Conservation (phyloP, 2,797 vertebrate genomes). For the Pyrocephalus nanus region DNA sequence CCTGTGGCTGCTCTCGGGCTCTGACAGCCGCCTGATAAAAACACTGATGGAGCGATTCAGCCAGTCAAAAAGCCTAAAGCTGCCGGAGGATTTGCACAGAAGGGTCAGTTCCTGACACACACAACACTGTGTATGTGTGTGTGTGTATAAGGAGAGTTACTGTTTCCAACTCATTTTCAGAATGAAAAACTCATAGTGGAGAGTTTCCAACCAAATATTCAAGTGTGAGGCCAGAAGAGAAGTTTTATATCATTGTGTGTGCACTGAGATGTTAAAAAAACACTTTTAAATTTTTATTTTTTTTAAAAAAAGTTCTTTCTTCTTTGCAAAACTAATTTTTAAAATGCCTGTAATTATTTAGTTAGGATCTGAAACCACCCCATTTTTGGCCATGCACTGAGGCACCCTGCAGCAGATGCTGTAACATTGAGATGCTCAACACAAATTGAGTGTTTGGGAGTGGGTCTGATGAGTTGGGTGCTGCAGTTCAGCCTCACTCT, state of each 20-base stretch:
- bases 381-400: neutral
- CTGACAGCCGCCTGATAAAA: constrained; percentile 75
- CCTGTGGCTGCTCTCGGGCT: constrained; percentile 86
- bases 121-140: accelerated
- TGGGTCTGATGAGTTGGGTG: neutral
- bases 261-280: accelerated
- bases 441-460: neutral
- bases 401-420: accelerated
- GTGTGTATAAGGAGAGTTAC: neutral
- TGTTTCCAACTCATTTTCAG: neutral
- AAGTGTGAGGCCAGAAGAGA: neutral
- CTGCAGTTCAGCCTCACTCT: neutral
- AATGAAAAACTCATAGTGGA: neutral
- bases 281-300: accelerated
- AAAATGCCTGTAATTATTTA: neutral
- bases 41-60: constrained; percentile 88
- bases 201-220: neutral
- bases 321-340: neutral
- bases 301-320: neutral
- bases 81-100: constrained; percentile 77
- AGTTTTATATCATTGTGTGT: neutral
- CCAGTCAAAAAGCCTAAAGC: constrained; percentile 64
- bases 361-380: neutral
- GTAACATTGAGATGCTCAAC: too few relatives aligned
- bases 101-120: constrained; percentile 59